Evolutionary conservation across 2,888 invertebrate genomes (phyloP).

Genomic region (Octonoba sinensis): DNA sequence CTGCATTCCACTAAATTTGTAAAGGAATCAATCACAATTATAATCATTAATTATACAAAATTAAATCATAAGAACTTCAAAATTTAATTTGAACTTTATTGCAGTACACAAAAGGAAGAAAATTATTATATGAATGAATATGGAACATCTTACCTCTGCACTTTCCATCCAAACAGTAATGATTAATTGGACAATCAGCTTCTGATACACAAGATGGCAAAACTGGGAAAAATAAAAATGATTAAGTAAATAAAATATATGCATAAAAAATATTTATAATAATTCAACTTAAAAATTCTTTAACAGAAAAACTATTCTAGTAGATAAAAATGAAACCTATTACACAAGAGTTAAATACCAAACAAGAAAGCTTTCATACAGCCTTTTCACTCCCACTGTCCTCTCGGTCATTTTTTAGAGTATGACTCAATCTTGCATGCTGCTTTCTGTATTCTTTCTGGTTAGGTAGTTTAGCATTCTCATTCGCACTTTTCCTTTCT

Average conservation of each 20-base stretch:
- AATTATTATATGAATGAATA: background rate
- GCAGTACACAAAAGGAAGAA: background rate
- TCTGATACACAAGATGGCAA: slow-evolving; percentile 68
- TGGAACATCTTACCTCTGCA: slow-evolving; percentile 65
- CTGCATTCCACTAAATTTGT: slow-evolving; percentile 80
- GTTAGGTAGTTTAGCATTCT: too few species aligned
- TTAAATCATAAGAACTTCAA: background rate
- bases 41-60: background rate
- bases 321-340: too few species aligned
- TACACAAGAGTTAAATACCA: too few species aligned
- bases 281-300: background rate
- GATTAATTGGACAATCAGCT: slow-evolving; percentile 67
- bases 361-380: too few species aligned
- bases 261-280: background rate
- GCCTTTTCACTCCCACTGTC: too few species aligned
- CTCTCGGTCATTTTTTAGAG: too few species aligned
- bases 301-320: too few species aligned
- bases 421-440: too few species aligned
- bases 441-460: too few species aligned
- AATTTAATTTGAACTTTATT: background rate
- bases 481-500: too few species aligned
- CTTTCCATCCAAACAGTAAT: slow-evolving; percentile 69
- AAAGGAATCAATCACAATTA: background rate
- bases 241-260: background rate
- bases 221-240: slow-evolving; percentile 20